Percentiles rank a stretch among this genome's conserved stretches.
Conservation (phyloP, 2,888 invertebrate species). For the Lottia gigantea region DNA sequence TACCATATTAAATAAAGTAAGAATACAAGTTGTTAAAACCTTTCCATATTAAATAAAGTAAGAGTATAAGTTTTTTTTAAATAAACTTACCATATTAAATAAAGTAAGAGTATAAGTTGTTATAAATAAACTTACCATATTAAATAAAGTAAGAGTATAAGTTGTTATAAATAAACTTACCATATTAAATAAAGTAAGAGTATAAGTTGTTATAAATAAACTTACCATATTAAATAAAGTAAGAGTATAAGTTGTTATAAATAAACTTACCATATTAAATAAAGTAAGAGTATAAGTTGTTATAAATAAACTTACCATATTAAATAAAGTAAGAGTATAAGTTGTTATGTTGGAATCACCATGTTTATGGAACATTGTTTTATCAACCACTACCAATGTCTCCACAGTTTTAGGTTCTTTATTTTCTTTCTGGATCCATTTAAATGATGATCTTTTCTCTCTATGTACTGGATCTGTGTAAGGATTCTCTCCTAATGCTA, state of each 20-base stretch:
- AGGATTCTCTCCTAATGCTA: constrained; percentile 7
- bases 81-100: constrained; percentile 60
- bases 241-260: too few relatives aligned
- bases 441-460: constrained; percentile 15
- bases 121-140: too few relatives aligned
- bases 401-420: constrained; percentile 51
- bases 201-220: constrained; percentile 62
- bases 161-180: constrained; percentile 33
- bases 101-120: constrained; percentile 62
- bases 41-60: constrained; percentile 30
- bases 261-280: constrained; percentile 60
- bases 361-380: constrained; percentile 59
- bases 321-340: constrained; percentile 62
- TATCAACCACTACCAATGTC: constrained; percentile 62
- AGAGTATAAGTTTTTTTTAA: too few relatives aligned
- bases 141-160: too few relatives aligned
- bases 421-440: constrained; percentile 15
- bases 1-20: constrained; percentile 64
- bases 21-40: constrained; percentile 59
- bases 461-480: constrained; percentile 9
- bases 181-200: constrained; percentile 63
- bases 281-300: constrained; percentile 58
- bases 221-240: constrained; percentile 30
- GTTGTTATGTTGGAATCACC: constrained; percentile 62
- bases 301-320: constrained; percentile 52